Percentiles rank a stretch among this genome's conserved stretches.
Evolutionary conservation across 2,113 vertebrate species (phyloP).

Genomic region (Gnathonemus echidnorhynchus): DNA sequence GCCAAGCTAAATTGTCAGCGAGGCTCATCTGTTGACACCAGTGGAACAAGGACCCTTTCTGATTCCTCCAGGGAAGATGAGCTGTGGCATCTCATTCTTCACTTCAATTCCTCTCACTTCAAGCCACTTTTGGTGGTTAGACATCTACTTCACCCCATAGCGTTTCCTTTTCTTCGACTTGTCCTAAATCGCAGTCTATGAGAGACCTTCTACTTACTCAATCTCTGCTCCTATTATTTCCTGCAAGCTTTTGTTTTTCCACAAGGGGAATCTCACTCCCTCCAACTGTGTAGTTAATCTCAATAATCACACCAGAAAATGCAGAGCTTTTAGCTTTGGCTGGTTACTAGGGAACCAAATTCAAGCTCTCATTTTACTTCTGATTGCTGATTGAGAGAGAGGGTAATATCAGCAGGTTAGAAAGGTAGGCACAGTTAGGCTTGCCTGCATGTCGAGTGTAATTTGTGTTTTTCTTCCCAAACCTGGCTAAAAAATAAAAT

Average conservation of each 20-base stretch:
- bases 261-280: not conserved
- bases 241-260: not conserved
- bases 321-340: not conserved
- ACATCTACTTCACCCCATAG: not conserved
- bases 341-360: slow-evolving; percentile 16
- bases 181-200: slow-evolving; percentile 30
- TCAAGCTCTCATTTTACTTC: not conserved
- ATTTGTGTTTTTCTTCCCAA: not conserved
- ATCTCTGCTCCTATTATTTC: not conserved
- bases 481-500: not conserved
- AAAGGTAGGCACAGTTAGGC: not conserved
- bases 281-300: not conserved
- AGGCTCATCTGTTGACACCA: not conserved
- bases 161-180: slow-evolving; percentile 18
- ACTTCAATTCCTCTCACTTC: not conserved
- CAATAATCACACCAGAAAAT: not conserved
- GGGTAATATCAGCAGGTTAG: not conserved
- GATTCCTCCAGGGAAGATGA: slow-evolving; percentile 20
- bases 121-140: slow-evolving; percentile 28
- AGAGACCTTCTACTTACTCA: not conserved
- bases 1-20: slow-evolving; percentile 1
- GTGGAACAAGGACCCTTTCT: not conserved
- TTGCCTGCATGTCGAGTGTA: not conserved
- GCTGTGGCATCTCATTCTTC: not conserved
- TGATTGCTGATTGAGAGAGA: not conserved